Conservation (phyloP, 2,888 invertebrate genomes). For the Philaethria dido region DNA sequence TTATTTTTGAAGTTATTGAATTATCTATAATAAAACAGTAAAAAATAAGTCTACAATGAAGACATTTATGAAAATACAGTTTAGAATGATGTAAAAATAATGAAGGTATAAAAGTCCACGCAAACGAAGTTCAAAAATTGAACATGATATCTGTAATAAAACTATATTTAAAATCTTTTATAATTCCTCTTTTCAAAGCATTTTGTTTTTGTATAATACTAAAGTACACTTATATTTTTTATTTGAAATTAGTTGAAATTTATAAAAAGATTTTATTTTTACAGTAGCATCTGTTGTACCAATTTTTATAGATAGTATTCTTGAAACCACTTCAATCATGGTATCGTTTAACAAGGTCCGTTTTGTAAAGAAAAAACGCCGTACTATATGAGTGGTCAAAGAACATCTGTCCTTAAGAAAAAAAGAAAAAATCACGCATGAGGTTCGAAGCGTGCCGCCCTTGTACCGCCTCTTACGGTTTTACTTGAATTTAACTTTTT, state of each 20-base stretch:
- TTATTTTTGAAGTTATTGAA: not conserved
- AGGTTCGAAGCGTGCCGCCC: conserved; percentile 76
- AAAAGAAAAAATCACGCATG: conserved; percentile 56
- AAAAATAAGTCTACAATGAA: too few species aligned
- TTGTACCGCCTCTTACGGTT: conserved; percentile 64
- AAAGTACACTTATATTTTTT: not conserved
- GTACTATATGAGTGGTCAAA: conserved; percentile 75
- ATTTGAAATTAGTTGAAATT: not conserved
- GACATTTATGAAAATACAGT: too few species aligned
- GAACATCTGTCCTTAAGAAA: conserved; percentile 73
- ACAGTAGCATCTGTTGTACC: conserved; percentile 3
- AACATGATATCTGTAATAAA: too few species aligned
- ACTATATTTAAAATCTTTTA: too few species aligned
- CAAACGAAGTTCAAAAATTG: too few species aligned
- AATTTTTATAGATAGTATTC: conserved; percentile 28
- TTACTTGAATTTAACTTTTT: conserved; percentile 65
- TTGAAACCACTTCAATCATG: conserved; percentile 61
- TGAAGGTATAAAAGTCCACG: too few species aligned
- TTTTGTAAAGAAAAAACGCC: conserved; percentile 55
- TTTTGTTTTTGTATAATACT: too few species aligned
- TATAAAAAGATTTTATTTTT: not conserved
- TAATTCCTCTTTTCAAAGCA: too few species aligned
- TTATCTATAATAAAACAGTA: too few species aligned
- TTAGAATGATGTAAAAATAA: too few species aligned
- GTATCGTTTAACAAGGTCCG: conserved; percentile 67